These are phyloP conservation scores for Chalcis sispes DNA, from an alignment of 2,888 invertebrate genomes.

Conservation along the genomic window DNA sequence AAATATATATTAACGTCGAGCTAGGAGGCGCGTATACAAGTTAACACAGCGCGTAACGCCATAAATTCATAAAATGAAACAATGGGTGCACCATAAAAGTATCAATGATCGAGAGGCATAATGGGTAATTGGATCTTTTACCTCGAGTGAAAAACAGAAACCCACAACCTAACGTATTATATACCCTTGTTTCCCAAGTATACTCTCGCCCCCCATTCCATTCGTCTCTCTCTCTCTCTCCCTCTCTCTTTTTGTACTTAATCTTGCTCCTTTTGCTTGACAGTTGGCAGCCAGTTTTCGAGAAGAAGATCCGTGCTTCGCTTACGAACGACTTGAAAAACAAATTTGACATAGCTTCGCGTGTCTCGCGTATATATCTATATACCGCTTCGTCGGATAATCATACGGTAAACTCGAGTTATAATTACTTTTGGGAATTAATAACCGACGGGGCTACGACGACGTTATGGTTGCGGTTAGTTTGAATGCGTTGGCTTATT, in stretches of 20 bases:
- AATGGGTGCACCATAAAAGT: not conserved
- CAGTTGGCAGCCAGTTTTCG: too few relatives aligned
- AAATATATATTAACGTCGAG: too few relatives aligned
- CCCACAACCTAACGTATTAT: constrained; percentile 4
- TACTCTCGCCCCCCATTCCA: not conserved
- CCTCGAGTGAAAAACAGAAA: not conserved
- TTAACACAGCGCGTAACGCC: not conserved
- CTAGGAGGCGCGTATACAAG: too few relatives aligned
- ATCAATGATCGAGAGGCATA: constrained; percentile 3
- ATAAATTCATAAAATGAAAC: not conserved
- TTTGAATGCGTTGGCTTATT: constrained; percentile 16
- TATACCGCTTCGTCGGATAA: not conserved
- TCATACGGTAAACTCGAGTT: constrained; percentile 36
- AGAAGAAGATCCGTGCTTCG: too few relatives aligned
- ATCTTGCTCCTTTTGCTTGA: not conserved
- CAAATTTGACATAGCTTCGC: too few relatives aligned
- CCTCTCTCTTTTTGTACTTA: too few relatives aligned
- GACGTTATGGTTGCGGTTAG: too few relatives aligned
- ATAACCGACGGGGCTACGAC: not conserved
- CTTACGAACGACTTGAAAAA: too few relatives aligned
- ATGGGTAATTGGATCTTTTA: not conserved
- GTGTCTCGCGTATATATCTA: not conserved
- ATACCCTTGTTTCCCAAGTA: not conserved
- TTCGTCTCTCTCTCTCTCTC: not conserved
- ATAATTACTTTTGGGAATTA: constrained; percentile 50